phyloP scores from a whole-genome alignment of 2,888 invertebrate genomes.

The Aradus depressus region DNA sequence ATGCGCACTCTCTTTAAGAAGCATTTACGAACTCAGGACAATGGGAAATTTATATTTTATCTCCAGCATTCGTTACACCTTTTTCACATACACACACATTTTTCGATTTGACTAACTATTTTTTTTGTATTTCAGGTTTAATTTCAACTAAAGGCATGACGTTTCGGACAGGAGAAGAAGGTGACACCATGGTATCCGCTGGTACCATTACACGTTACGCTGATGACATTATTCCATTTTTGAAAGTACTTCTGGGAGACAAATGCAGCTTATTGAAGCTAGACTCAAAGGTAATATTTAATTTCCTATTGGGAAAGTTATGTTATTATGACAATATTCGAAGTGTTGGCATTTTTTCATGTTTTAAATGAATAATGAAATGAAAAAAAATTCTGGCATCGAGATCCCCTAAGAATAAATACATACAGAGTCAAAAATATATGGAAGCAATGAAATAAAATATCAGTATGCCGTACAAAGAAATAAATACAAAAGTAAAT shows the following conservation, averaged over 20 bases:
- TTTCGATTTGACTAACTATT: neutral
- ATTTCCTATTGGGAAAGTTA: neutral
- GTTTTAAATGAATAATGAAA: too few species aligned
- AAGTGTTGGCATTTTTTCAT: too few species aligned
- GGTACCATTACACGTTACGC: slow-evolving; percentile 74
- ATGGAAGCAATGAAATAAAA: too few species aligned
- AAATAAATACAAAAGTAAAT: too few species aligned
- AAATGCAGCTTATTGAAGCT: slow-evolving; percentile 47
- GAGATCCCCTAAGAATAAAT: too few species aligned
- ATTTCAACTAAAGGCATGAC: slow-evolving; percentile 49
- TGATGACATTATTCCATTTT: slow-evolving; percentile 65
- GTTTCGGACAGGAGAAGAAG: slow-evolving; percentile 53
- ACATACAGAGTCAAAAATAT: too few species aligned
- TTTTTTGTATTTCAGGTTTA: slow-evolving; percentile 43
- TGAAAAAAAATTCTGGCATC: too few species aligned
- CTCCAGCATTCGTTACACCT: neutral
- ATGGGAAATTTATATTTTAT: neutral
- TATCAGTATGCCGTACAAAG: too few species aligned
- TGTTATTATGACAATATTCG: too few species aligned
- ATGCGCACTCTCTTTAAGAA: too few species aligned
- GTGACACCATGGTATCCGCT: slow-evolving; percentile 65
- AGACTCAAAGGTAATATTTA: slow-evolving; percentile 38
- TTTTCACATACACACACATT: too few species aligned
- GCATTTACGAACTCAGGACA: too few species aligned
- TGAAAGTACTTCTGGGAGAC: slow-evolving; percentile 52